Evolutionary conservation across 2,113 vertebrate species (phyloP), one percentile per base, ranked within the genome.

Genomic region (Petrocephalus zakoni): DNA sequence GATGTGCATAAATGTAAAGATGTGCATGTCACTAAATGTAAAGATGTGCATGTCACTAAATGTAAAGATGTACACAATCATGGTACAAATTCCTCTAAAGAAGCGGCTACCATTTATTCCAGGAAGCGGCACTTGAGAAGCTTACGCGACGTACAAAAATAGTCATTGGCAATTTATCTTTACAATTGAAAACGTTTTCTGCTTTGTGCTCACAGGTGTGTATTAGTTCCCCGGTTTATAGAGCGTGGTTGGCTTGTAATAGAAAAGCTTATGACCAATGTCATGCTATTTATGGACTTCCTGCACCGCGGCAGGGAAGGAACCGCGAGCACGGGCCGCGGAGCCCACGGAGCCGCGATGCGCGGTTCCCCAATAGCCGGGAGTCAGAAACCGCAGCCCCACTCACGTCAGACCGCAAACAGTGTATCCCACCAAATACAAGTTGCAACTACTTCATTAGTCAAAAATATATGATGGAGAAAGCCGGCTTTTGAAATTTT

Each of bases 191-290:
- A 78, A 78, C 6, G 34, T 42, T 78, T 78, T 37, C 72, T 78
- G n/a, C 72, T 42, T 78, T 42, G 72, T 78, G 15, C 17, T 19
- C 72, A 78, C 72, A 42, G n/a, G 72, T 37, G 72, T 19, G 72
- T 78, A 37, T 42, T 75, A 75, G 34, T 17, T 19, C 72, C 17
- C 29, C 72, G 34, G 72, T 78, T 37, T 42, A 42, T 42, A 42
- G 29, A 78, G 72, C 34, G 2, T 0, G 17, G 72, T 42, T 78
- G 72, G 5, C 72, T 78, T 78, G 72, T 78, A 78, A 78, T 78
- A 78, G 34, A 68, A 68, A 68, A 68, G 61, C 61, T 68, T 68
- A 68, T 68, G 61, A 68, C n/a, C 61, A 68, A 68, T 68, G 72
- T 78, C 72, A 78, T 37, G 34, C 34, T 37, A 78, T 78, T 78